These are phyloP conservation scores for Phortica okadai DNA, from an alignment of 2,888 invertebrate genomes.

Conservation along the genomic window DNA sequence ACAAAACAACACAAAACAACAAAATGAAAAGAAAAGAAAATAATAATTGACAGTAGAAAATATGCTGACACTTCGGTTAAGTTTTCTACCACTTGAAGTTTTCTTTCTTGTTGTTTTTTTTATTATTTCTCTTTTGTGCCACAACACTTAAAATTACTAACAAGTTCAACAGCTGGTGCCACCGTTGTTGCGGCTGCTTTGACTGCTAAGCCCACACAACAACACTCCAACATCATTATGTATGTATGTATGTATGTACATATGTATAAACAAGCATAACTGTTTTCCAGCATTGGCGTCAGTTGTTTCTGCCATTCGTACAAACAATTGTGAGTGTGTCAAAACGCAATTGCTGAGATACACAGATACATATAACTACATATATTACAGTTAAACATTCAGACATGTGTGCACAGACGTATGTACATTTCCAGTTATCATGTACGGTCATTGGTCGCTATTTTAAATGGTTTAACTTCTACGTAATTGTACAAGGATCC, in stretches of 20 bases:
- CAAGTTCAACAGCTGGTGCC: slow-evolving; percentile 27
- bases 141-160: slow-evolving; percentile 26
- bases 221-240: too few species aligned
- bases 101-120: slow-evolving; percentile 20
- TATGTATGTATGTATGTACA: too few species aligned
- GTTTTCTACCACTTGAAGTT: slow-evolving; percentile 32
- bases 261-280: neutral
- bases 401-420: neutral
- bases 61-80: slow-evolving; percentile 35
- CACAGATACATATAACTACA: neutral
- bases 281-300: neutral
- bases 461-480: slow-evolving; percentile 18
- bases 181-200: neutral
- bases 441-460: slow-evolving; percentile 11
- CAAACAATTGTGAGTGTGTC: slow-evolving; percentile 4
- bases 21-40: slow-evolving; percentile 14
- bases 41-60: slow-evolving; percentile 36
- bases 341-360: slow-evolving; percentile 13
- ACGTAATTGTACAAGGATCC: neutral
- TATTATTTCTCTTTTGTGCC: neutral
- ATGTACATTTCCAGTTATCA: neutral
- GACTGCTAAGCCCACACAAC: too few species aligned
- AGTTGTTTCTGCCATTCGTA: neutral
- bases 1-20: neutral
- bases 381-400: neutral